phyloP scores from a whole-genome alignment of 2,888 invertebrate species.

The Caenorhabditis sulstoni region DNA sequence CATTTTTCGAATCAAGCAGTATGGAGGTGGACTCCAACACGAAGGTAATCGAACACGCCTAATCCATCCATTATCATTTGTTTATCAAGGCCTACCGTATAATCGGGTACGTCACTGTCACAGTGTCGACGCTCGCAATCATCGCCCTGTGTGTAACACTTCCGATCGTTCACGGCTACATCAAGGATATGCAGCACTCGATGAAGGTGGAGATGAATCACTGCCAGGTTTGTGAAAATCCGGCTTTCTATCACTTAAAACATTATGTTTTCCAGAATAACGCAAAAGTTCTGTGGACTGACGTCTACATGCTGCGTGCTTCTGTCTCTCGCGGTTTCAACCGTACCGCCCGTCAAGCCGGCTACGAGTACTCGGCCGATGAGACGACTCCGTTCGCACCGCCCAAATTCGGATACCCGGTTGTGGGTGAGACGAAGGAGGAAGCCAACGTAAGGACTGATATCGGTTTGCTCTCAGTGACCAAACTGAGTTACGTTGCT shows the following conservation, averaged over 20 bases:
- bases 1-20: not conserved
- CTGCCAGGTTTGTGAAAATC: constrained; percentile 59
- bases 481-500: not conserved
- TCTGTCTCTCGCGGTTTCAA: constrained; percentile 39
- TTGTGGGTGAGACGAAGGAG: constrained; percentile 30
- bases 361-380: constrained; percentile 49
- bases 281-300: constrained; percentile 53
- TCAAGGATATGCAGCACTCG: constrained; percentile 54
- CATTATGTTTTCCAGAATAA: constrained; percentile 23
- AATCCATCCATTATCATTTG: not conserved
- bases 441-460: constrained; percentile 31
- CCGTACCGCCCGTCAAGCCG: constrained; percentile 57
- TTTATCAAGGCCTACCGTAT: constrained; percentile 61
- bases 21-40: constrained; percentile 59
- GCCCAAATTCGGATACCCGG: constrained; percentile 47
- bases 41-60: constrained; percentile 20
- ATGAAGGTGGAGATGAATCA: constrained; percentile 63
- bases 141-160: constrained; percentile 62
- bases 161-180: constrained; percentile 62
- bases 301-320: constrained; percentile 49
- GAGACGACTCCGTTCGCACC: constrained; percentile 56
- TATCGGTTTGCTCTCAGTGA: not conserved
- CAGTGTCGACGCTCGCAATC: constrained; percentile 56
- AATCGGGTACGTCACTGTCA: constrained; percentile 62
- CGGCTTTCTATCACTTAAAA: not conserved